Evolutionary conservation across 1,140 invertebrate species (phyloP).

Genomic region (Drosophila nannoptera): DNA sequence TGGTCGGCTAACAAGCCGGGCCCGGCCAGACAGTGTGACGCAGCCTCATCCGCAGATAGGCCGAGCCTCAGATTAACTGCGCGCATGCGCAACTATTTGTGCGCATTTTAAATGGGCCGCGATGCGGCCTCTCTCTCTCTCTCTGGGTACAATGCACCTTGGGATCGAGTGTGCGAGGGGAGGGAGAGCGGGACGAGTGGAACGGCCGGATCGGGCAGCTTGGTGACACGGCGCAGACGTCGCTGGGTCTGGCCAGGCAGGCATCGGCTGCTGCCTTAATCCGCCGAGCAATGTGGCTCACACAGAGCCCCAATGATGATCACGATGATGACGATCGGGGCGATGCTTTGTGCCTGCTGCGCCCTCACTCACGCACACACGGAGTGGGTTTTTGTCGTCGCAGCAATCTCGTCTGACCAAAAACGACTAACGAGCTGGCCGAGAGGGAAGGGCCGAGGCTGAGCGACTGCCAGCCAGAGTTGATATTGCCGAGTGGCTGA

Average conservation of each 20-base stretch:
- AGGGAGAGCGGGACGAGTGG: not conserved
- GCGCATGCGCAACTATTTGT: slow-evolving; percentile 76
- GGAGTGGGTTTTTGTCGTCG: slow-evolving; percentile 55
- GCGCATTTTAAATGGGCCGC: slow-evolving; percentile 76
- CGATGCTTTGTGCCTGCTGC: slow-evolving; percentile 66
- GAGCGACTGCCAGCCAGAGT: slow-evolving; percentile 73
- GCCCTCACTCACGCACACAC: slow-evolving; percentile 57
- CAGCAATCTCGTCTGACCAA: slow-evolving; percentile 74
- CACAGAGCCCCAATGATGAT: slow-evolving; percentile 26
- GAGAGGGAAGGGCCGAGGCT: slow-evolving; percentile 26
- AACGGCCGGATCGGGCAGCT: slow-evolving; percentile 9
- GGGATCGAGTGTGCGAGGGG: not conserved
- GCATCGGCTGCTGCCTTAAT: slow-evolving; percentile 55
- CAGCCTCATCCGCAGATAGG: slow-evolving; percentile 34
- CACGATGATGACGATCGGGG: slow-evolving; percentile 36
- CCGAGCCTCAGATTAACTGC: slow-evolving; percentile 62
- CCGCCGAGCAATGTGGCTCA: slow-evolving; percentile 65
- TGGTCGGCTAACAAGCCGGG: slow-evolving; percentile 41
- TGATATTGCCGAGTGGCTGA: slow-evolving; percentile 53
- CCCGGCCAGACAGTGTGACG: slow-evolving; percentile 65
- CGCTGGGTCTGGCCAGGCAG: slow-evolving; percentile 60
- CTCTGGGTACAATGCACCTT: slow-evolving; percentile 65
- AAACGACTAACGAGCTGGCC: slow-evolving; percentile 72
- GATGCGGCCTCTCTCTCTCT: slow-evolving; percentile 33
- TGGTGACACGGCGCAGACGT: slow-evolving; percentile 66